Evolutionary conservation across 1,140 invertebrate species (phyloP).

Genomic region (Myzus persicae): DNA sequence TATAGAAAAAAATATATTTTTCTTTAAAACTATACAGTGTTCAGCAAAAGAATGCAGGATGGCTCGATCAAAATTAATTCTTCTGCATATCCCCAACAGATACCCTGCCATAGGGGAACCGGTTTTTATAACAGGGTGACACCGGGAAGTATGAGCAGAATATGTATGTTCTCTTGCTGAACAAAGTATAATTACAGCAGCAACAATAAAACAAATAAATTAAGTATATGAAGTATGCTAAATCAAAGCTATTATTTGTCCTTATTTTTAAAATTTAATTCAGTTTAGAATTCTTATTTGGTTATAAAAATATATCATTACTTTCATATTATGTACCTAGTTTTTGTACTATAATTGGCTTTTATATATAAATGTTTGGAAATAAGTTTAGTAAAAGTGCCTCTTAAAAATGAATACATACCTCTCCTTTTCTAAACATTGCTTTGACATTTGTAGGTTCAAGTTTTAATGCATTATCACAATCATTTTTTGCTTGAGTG

Average conservation of each 20-base stretch:
- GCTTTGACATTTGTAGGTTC: constrained; percentile 88
- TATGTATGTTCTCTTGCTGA: too few relatives aligned
- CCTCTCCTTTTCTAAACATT: constrained; percentile 85
- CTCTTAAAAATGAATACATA: constrained; percentile 62
- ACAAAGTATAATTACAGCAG: not conserved
- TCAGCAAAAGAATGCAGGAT: too few relatives aligned
- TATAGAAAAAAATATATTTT: not conserved
- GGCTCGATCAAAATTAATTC: too few relatives aligned
- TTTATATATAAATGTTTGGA: not conserved
- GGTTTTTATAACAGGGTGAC: too few relatives aligned
- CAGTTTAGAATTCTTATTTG: not conserved
- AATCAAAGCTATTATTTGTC: too few relatives aligned
- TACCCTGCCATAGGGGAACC: too few relatives aligned
- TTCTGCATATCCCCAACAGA: too few relatives aligned
- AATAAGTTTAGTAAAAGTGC: not conserved
- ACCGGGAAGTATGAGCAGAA: too few relatives aligned
- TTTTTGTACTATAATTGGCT: not conserved
- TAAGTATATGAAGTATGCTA: too few relatives aligned
- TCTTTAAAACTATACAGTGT: not conserved
- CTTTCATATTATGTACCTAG: not conserved
- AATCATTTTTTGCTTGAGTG: constrained; percentile 75
- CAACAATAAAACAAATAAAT: not conserved
- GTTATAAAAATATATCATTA: not conserved
- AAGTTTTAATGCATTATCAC: constrained; percentile 76
- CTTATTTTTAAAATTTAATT: not conserved